Conservation (phyloP, 2,888 invertebrate species). For the Zaprionus bogoriensis region DNA sequence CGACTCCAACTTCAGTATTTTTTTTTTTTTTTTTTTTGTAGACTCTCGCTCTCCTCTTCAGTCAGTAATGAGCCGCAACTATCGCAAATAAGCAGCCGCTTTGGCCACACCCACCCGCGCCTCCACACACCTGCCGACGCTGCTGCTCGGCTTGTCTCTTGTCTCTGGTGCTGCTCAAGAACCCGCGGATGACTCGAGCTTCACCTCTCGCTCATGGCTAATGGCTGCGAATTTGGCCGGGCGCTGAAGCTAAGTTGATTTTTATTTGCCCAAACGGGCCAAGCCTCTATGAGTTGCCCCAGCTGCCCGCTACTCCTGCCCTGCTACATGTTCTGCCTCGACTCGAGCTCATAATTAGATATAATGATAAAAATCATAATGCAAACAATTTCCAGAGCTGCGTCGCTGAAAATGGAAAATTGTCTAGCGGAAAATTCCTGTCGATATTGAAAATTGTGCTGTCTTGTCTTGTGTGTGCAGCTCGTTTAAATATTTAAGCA, state of each 20-base stretch:
- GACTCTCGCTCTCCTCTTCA: constrained; percentile 32
- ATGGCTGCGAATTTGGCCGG: constrained; percentile 37
- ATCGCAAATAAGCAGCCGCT: constrained; percentile 61
- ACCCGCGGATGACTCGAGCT: constrained; percentile 25
- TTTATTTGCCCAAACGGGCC: constrained; percentile 56
- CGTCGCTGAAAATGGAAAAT: constrained; percentile 50
- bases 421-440: constrained; percentile 47
- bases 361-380: constrained; percentile 72
- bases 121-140: constrained; percentile 40
- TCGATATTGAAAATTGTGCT: background rate
- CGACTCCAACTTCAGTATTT: constrained; percentile 4
- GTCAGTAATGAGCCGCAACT: constrained; percentile 59
- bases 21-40: constrained; percentile 15
- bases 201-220: constrained; percentile 18
- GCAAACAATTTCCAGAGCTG: constrained; percentile 58
- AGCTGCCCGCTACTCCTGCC: background rate
- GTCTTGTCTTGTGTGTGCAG: constrained; percentile 16
- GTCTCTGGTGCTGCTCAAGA: too few relatives aligned
- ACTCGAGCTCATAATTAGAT: constrained; percentile 74
- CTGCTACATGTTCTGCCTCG: constrained; percentile 34
- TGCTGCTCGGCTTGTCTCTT: too few relatives aligned
- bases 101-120: constrained; percentile 46
- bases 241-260: constrained; percentile 32
- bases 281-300: constrained; percentile 46
- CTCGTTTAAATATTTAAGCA: constrained; percentile 46